Evolutionary conservation across 2,113 vertebrate species (phyloP).

Genomic region (Myrmecophaga tridactyla): DNA sequence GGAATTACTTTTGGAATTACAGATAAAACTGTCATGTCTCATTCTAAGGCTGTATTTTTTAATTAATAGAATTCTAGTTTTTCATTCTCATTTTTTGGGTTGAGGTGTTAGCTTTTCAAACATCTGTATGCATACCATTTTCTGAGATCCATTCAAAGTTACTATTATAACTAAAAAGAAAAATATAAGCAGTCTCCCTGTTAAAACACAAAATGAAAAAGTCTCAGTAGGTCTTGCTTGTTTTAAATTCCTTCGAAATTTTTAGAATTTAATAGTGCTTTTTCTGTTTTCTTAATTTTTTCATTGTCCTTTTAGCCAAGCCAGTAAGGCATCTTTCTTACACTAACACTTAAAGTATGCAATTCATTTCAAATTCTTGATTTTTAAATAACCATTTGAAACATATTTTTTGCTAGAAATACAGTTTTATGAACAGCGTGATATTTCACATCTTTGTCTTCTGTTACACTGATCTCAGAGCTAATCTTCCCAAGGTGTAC

Average conservation of each 20-base stretch:
- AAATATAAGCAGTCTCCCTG: not conserved
- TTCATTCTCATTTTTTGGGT: not conserved
- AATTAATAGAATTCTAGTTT: not conserved
- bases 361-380: not conserved
- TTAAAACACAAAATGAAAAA: conserved; percentile 33
- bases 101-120: not conserved
- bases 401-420: conserved; percentile 54
- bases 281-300: not conserved
- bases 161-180: not conserved
- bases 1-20: not conserved
- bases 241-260: conserved; percentile 33
- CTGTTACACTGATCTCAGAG: not conserved
- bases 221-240: not conserved
- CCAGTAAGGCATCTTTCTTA: not conserved
- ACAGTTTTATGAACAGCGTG: not conserved
- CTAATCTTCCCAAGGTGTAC: not conserved
- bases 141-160: not conserved
- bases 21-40: not conserved
- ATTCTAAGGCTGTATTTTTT: not conserved
- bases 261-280: not conserved
- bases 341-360: not conserved
- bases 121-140: not conserved
- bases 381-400: conserved; percentile 39
- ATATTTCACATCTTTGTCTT: conserved; percentile 36
- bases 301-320: not conserved